These are phyloP conservation scores for Trachelus stipa DNA, from an alignment of 2,888 invertebrate species.

Conservation along the genomic window DNA sequence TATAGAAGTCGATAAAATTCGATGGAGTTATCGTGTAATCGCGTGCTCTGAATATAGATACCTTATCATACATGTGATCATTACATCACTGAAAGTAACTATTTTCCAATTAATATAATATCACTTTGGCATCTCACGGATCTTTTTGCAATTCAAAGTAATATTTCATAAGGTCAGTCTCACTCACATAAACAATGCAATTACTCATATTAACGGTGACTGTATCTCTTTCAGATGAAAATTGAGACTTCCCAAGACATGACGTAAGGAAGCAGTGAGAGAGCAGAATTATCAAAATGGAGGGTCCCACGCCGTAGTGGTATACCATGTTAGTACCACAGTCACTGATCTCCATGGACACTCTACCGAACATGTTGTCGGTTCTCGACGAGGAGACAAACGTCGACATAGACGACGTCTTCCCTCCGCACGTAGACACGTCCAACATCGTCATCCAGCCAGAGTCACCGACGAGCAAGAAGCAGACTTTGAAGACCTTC, in stretches of 20 bases:
- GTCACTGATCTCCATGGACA: constrained; percentile 56
- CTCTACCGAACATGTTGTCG: constrained; percentile 76
- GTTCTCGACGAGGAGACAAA: constrained; percentile 79
- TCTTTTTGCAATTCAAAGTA: neutral
- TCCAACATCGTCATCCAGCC: constrained; percentile 80
- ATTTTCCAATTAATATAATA: constrained; percentile 14
- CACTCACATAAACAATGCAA: too few relatives aligned
- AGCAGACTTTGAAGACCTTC: constrained; percentile 83
- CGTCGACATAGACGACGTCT: constrained; percentile 79
- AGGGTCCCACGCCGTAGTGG: constrained; percentile 32
- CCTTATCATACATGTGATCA: constrained; percentile 17
- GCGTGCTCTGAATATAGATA: constrained; percentile 15
- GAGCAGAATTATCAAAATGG: constrained; percentile 26
- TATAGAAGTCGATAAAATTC: constrained; percentile 10
- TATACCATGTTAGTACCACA: constrained; percentile 58
- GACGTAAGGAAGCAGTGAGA: constrained; percentile 47
- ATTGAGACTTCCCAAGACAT: constrained; percentile 60
- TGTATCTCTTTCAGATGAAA: constrained; percentile 58
- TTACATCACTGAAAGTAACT: constrained; percentile 18
- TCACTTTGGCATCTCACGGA: neutral
- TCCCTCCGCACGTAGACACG: constrained; percentile 85
- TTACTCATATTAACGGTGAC: neutral
- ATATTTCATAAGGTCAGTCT: neutral
- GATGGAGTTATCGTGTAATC: constrained; percentile 5
- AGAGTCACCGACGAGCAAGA: constrained; percentile 79